A percentile compares a stretch with the other conserved stretches of the same genome.
Evolutionary conservation across 2,888 invertebrate genomes (phyloP).

Genomic region (Hydropsyche betteni): DNA sequence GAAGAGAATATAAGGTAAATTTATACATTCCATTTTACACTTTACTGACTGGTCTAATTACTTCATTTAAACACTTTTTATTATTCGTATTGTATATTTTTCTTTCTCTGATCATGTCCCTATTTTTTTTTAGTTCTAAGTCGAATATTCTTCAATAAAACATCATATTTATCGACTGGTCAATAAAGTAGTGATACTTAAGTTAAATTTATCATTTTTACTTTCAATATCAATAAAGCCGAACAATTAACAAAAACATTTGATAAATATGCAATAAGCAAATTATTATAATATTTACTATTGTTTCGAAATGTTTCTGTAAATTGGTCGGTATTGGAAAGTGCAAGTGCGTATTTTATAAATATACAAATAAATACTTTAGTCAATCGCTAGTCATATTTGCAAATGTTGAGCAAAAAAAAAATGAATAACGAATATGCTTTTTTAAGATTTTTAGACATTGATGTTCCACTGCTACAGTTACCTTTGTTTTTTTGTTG

Average conservation of each 20-base stretch:
- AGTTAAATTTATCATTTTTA: too few relatives aligned
- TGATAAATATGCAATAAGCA: not conserved
- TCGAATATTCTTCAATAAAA: too few relatives aligned
- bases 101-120: too few relatives aligned
- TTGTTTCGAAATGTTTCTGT: not conserved
- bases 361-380: constrained; percentile 3
- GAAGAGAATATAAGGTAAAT: constrained; percentile 23
- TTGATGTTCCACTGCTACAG: constrained; percentile 50
- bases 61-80: too few relatives aligned
- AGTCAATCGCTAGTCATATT: constrained; percentile 43
- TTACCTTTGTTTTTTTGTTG: constrained; percentile 26
- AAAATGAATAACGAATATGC: constrained; percentile 42
- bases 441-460: constrained; percentile 38
- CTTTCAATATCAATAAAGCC: not conserved
- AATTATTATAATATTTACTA: not conserved
- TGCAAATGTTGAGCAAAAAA: constrained; percentile 22
- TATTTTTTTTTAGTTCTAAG: too few relatives aligned
- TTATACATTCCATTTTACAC: constrained; percentile 13
- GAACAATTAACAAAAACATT: not conserved
- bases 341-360: not conserved
- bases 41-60: not conserved
- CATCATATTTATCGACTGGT: too few relatives aligned
- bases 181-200: too few relatives aligned
- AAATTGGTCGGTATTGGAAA: constrained; percentile 1
- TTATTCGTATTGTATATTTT: too few relatives aligned